phyloP scores from a whole-genome alignment of 2,797 vertebrate genomes.

The Nannoperca obscura region DNA sequence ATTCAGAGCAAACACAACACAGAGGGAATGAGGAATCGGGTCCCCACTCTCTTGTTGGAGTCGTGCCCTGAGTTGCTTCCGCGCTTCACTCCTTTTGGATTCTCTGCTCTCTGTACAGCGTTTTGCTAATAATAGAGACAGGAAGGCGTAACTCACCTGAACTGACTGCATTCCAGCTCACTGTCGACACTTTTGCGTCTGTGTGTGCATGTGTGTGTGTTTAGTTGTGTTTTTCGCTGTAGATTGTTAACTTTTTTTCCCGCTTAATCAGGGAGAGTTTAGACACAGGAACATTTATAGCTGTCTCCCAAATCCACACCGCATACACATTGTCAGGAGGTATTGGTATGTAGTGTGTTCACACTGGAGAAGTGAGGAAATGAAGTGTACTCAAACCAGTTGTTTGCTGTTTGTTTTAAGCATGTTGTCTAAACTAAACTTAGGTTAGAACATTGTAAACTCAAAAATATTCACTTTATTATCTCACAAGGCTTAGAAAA shows the following conservation, averaged over 20 bases:
- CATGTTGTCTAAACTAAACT: not conserved
- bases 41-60: constrained; percentile 51
- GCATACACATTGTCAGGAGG: not conserved
- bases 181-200: not conserved
- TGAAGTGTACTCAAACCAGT: not conserved
- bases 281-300: not conserved
- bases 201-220: constrained; percentile 1
- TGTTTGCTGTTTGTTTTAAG: too few relatives aligned
- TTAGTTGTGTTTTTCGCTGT: not conserved
- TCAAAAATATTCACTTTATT: not conserved
- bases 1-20: constrained; percentile 65
- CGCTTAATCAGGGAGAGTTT: constrained; percentile 24
- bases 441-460: not conserved
- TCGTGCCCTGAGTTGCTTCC: constrained; percentile 46
- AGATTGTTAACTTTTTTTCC: constrained; percentile 18
- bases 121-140: constrained; percentile 64
- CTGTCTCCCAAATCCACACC: not conserved
- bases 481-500: not conserved
- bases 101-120: constrained; percentile 18
- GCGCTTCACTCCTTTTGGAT: constrained; percentile 35
- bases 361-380: not conserved
- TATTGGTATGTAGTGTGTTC: not conserved
- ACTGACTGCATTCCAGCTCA: constrained; percentile 73
- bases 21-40: constrained; percentile 43
- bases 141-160: constrained; percentile 63